Evolutionary conservation across 2,888 invertebrate species (phyloP).

Genomic region (Lithophane socia): DNA sequence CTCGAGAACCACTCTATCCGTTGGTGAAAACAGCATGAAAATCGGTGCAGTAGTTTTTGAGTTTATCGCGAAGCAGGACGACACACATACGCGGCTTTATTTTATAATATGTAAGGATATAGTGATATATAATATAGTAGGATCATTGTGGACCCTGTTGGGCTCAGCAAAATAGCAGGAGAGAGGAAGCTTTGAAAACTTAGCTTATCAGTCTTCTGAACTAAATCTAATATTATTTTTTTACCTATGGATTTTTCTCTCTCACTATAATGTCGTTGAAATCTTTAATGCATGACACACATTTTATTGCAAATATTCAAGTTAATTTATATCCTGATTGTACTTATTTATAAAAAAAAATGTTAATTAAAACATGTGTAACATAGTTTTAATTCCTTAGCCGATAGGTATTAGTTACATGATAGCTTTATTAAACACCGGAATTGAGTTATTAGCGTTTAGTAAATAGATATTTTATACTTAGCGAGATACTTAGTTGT

Average conservation of each 20-base stretch:
- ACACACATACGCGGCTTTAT: too few relatives aligned
- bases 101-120: too few relatives aligned
- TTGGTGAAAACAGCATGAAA: too few relatives aligned
- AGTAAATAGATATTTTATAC: not conserved
- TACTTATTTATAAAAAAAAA: conserved; percentile 29
- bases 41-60: too few relatives aligned
- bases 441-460: conserved; percentile 17
- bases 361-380: conserved; percentile 35
- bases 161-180: not conserved
- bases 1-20: too few relatives aligned
- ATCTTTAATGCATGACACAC: conserved; percentile 34
- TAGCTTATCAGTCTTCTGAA: not conserved
- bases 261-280: conserved; percentile 1
- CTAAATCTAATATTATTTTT: not conserved
- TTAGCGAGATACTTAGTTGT: not conserved
- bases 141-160: not conserved
- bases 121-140: too few relatives aligned
- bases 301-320: conserved; percentile 27
- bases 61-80: too few relatives aligned
- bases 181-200: not conserved
- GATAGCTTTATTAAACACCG: conserved; percentile 46
- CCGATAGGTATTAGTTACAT: not conserved
- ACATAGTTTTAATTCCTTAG: conserved; percentile 44
- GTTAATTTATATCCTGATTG: conserved; percentile 43
- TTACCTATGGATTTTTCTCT: not conserved